Conservation (phyloP, 2,113 vertebrate species). For the Muntiacus reevesi region DNA sequence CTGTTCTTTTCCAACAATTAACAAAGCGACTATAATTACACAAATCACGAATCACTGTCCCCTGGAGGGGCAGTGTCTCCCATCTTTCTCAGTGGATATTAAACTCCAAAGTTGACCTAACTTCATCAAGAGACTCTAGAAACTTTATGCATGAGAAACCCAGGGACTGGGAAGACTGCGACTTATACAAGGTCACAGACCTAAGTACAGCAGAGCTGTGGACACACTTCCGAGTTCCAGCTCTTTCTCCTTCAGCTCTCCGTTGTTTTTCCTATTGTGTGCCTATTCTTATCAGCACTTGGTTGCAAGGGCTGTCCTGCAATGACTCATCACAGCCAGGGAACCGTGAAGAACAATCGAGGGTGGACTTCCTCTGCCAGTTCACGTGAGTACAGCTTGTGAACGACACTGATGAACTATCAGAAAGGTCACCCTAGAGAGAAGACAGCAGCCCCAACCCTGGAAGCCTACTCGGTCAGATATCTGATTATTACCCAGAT, state of each 20-base stretch:
- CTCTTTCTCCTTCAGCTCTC: background rate
- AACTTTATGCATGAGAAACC: background rate
- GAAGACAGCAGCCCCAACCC: background rate
- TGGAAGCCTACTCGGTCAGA: background rate
- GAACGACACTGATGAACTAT: background rate
- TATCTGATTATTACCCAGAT: background rate
- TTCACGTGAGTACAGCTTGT: background rate
- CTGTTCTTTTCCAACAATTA: background rate
- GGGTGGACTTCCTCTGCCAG: background rate
- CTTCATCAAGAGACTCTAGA: background rate
- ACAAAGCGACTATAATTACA: constrained; percentile 26
- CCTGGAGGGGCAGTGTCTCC: background rate
- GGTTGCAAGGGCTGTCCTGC: background rate
- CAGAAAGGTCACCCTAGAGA: background rate
- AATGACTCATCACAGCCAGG: background rate
- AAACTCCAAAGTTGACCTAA: constrained; percentile 2
- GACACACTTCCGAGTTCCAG: background rate
- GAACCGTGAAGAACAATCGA: background rate
- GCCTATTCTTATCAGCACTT: background rate
- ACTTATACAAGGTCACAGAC: background rate
- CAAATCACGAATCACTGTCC: background rate
- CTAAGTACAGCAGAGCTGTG: background rate
- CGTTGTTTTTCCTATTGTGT: background rate
- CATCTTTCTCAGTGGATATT: background rate
- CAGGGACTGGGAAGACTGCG: background rate